Evolutionary conservation across 2,888 invertebrate species (phyloP), one percentile per base, ranked within the genome.

Genomic region (Xiphydria camelus): DNA sequence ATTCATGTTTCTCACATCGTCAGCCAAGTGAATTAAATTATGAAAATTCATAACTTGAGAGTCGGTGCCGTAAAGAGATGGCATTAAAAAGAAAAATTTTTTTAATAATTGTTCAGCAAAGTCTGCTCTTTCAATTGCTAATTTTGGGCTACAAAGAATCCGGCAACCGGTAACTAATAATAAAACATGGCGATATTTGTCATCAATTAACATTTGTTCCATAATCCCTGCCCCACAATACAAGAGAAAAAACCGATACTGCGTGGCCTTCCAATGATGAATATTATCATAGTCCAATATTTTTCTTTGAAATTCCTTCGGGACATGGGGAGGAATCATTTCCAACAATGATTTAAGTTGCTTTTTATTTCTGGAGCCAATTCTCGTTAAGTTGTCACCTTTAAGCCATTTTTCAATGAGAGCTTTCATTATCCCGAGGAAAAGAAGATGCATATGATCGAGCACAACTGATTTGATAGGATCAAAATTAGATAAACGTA

Each of bases 241-340:
- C 3, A 46, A n/a, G 4, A 52, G 29, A 9, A 56, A 23, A 29
- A 53, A 56, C 19, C 49, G 12, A 14, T 41, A 49, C 10, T 53
- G 56, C 12, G 51, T 56, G 6, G 56, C 51, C 42, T 56, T 51
- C 51, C 51, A 56, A 22, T 47, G 37, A 3, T 32, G 18, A 3
- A 48, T 5, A 12, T 49, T 36, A 0, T 14, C 12, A 15, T 41
- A n/a, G 5, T 52, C 50, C 14, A 47, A 48, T 1, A 7, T 14
- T 45, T 48, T 56, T 6, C 49, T 45, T 15, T 53, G 51, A 41
- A 56, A 52, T 41, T 48, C 53, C 4, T 7, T 23, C 22, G 57
- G 53, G 6, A 60, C 38, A 41, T 51, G 22, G 10, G 22, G 23
- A 23, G n/a, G 23, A n/a, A 23, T 7, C 7, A 23, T 7, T n/a